Conservation (phyloP, 2,888 invertebrate species). For the Spialia ferax region DNA sequence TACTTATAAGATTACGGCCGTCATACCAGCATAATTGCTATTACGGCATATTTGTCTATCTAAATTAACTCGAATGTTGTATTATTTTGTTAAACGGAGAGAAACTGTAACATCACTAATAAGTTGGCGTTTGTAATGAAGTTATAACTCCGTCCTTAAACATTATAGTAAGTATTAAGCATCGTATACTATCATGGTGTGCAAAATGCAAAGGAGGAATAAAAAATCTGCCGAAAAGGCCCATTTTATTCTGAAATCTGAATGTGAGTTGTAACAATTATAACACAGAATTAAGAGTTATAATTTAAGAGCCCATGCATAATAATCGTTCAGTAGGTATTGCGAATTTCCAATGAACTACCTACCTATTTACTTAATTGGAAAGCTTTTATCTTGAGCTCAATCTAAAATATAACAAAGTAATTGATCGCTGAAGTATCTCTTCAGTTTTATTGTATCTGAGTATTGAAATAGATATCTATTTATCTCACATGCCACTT, state of each 20-base stretch:
- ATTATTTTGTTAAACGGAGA: not conserved
- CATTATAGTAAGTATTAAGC: too few relatives aligned
- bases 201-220: too few relatives aligned
- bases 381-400: slow-evolving; percentile 1
- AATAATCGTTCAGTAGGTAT: not conserved
- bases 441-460: not conserved
- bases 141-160: too few relatives aligned
- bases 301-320: too few relatives aligned
- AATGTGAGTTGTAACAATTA: not conserved
- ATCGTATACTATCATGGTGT: too few relatives aligned
- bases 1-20: not conserved
- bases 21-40: not conserved
- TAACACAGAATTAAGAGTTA: too few relatives aligned
- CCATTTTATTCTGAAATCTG: not conserved
- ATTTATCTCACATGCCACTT: not conserved
- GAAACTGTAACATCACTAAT: not conserved
- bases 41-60: slow-evolving; percentile 3
- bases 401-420: not conserved
- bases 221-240: not conserved
- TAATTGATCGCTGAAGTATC: not conserved
- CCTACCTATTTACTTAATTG: not conserved
- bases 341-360: not conserved
- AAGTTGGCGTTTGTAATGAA: slow-evolving; percentile 1
- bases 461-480: not conserved
- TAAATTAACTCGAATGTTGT: slow-evolving; percentile 4